Percentiles rank a stretch among this genome's conserved stretches.
Evolutionary conservation across 2,113 vertebrate genomes (phyloP).

Genomic region (Pseudorectes ferrugineus): DNA sequence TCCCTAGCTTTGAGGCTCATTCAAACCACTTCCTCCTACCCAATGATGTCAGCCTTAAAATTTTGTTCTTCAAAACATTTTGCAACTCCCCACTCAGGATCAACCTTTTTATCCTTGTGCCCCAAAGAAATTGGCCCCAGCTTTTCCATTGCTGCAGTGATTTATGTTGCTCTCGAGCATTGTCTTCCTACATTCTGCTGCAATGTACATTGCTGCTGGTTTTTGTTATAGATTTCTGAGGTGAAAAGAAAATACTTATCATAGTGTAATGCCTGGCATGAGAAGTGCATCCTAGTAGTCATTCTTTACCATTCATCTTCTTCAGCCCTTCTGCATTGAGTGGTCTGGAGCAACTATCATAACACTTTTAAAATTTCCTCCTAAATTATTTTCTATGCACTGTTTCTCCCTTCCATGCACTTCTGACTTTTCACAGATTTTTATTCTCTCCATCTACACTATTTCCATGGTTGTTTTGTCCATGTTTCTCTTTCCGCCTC

Average conservation of each 20-base stretch:
- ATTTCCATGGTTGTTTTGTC: background rate
- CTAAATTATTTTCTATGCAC: background rate
- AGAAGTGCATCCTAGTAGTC: background rate
- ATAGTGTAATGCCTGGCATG: fast-evolving
- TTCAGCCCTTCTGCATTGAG: background rate
- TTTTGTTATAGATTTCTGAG: background rate
- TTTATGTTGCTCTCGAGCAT: fast-evolving
- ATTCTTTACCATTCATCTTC: background rate
- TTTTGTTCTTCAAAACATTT: background rate
- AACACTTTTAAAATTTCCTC: background rate
- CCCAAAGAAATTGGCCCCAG: background rate
- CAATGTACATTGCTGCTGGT: background rate
- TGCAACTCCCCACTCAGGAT: background rate
- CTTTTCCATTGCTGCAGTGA: background rate
- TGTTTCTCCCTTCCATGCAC: background rate
- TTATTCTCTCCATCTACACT: background rate
- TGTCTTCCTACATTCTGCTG: background rate
- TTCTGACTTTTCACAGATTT: background rate
- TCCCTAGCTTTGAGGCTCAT: background rate
- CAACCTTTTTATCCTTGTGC: background rate
- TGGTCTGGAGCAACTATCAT: background rate
- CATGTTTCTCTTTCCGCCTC: background rate
- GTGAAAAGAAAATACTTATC: background rate
- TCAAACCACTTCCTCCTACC: background rate
- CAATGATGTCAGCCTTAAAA: background rate